These are phyloP conservation scores for Lymantria monacha DNA, from an alignment of 2,888 invertebrate genomes.

Conservation along the genomic window DNA sequence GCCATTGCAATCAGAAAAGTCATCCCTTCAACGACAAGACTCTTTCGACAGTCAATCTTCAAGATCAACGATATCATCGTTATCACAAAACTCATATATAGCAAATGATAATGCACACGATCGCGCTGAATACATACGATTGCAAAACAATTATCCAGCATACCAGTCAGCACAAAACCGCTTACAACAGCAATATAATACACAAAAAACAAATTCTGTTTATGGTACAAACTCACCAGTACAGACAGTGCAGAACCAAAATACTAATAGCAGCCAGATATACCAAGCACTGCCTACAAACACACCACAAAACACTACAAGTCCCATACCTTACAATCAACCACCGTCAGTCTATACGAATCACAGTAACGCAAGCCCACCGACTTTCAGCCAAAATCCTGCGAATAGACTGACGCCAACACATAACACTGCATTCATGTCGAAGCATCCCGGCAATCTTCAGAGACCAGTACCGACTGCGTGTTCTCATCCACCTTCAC, in stretches of 20 bases:
- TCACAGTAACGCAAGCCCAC: conserved; percentile 53
- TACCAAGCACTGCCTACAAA: conserved; percentile 63
- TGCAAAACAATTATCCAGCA: conserved; percentile 62
- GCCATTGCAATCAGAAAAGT: conserved; percentile 73
- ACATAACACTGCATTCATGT: conserved; percentile 53
- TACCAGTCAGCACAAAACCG: conserved; percentile 64
- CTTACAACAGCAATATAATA: conserved; percentile 59
- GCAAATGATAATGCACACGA: conserved; percentile 54
- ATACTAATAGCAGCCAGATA: conserved; percentile 53
- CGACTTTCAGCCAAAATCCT: conserved; percentile 69
- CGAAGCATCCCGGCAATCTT: conserved; percentile 56
- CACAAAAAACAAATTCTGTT: conserved; percentile 57
- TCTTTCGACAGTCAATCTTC: conserved; percentile 79
- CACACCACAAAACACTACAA: conserved; percentile 51
- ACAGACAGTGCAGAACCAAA: conserved; percentile 47
- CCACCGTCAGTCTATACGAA: conserved; percentile 62
- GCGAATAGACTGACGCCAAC: conserved; percentile 69
- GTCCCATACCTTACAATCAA: conserved; percentile 67
- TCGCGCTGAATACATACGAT: conserved; percentile 60
- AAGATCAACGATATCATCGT: conserved; percentile 73
- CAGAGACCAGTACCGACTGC: conserved; percentile 64
- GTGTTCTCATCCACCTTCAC: conserved; percentile 64
- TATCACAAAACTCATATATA: conserved; percentile 68
- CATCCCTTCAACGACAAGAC: conserved; percentile 72
- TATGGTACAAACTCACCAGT: conserved; percentile 60